Percentiles rank a stretch among this genome's conserved stretches.
Evolutionary conservation across 2,113 vertebrate species (phyloP).

Genomic region (Synodontis membranacea): DNA sequence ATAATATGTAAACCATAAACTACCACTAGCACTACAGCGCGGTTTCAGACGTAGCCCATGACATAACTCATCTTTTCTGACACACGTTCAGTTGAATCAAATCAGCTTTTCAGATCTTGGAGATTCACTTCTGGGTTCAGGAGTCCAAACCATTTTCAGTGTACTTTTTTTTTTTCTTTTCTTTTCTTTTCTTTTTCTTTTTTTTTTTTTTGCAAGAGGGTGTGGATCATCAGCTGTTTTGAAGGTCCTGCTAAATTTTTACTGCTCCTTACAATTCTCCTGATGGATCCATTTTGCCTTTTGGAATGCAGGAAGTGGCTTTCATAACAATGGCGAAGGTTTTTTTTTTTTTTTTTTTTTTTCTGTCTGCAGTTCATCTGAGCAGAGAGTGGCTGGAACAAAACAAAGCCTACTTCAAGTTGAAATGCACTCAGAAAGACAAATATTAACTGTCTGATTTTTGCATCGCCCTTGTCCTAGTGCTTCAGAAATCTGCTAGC

Average conservation of each 20-base stretch:
- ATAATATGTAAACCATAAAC: not conserved
- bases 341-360: conserved; percentile 41
- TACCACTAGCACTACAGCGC: not conserved
- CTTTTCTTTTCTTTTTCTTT: not conserved
- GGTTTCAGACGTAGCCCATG: not conserved
- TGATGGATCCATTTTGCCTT: conserved; percentile 38
- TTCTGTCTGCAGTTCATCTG: conserved; percentile 28
- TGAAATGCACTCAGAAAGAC: conserved; percentile 14
- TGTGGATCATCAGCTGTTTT: conserved; percentile 8
- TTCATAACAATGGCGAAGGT: conserved; percentile 46
- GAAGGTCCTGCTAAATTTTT: conserved; percentile 31
- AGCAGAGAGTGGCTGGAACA: conserved; percentile 28
- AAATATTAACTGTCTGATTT: conserved; percentile 16
- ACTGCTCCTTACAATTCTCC: conserved; percentile 33
- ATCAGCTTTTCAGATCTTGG: not conserved
- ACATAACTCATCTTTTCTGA: not conserved
- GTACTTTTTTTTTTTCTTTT: not conserved
- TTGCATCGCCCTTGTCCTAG: not conserved
- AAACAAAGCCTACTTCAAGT: conserved; percentile 17
- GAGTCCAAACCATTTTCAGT: not conserved
- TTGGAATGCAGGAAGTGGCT: conserved; percentile 55
- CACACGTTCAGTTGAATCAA: not conserved
- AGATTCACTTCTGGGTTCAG: not conserved
- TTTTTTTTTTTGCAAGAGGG: not conserved
- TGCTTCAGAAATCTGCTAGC: conserved; percentile 17